Evolutionary conservation across 2,113 vertebrate genomes (phyloP).

Genomic region (Serinus canaria): DNA sequence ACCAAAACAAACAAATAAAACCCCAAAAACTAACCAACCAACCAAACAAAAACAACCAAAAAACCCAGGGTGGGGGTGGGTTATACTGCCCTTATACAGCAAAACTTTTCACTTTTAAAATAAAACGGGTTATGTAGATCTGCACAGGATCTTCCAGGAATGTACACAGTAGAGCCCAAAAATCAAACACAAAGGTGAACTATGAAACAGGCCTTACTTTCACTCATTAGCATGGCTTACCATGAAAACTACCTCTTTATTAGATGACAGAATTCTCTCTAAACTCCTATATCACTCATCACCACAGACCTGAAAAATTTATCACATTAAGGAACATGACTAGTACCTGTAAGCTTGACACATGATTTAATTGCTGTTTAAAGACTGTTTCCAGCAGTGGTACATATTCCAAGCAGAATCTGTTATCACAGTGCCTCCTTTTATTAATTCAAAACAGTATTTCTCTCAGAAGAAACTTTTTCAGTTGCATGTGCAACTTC

Average conservation of each 20-base stretch:
- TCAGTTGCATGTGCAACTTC: background rate
- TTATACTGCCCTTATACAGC: background rate
- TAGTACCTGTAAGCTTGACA: background rate
- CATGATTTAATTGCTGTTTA: background rate
- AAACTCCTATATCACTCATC: background rate
- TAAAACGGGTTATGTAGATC: background rate
- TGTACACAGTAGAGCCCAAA: background rate
- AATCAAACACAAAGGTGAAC: background rate
- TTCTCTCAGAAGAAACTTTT: background rate
- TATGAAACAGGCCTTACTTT: background rate
- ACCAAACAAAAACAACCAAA: background rate
- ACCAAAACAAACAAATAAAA: background rate
- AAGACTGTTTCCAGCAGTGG: background rate
- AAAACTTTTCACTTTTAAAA: background rate
- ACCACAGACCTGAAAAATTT: background rate
- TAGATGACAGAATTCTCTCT: background rate
- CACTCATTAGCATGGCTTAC: background rate
- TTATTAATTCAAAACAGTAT: background rate
- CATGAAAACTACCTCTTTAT: background rate
- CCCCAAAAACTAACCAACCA: no score
- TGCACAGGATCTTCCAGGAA: background rate
- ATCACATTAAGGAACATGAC: background rate
- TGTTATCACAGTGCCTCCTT: background rate
- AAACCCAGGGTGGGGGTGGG: no score
- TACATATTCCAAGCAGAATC: background rate